Evolutionary conservation across 2,113 vertebrate genomes (phyloP).

Genomic region (Syngnathus typhle): DNA sequence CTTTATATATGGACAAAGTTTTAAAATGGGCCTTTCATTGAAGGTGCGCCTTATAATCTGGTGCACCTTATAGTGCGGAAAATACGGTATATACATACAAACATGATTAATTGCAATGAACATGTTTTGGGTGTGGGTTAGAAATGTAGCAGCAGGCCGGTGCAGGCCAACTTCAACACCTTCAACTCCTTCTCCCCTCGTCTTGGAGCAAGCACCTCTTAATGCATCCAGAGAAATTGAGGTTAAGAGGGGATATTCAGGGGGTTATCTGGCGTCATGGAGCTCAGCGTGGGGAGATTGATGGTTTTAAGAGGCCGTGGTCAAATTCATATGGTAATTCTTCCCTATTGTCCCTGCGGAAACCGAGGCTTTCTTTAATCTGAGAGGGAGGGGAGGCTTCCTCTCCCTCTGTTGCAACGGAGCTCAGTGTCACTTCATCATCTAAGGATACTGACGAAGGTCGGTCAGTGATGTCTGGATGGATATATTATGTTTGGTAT

Average conservation of each 20-base stretch:
- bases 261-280: slow-evolving; percentile 73
- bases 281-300: slow-evolving; percentile 71
- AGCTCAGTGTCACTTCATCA: slow-evolving; percentile 62
- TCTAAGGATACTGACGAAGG: slow-evolving; percentile 53
- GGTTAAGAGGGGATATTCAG: slow-evolving; percentile 82
- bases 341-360: slow-evolving; percentile 67
- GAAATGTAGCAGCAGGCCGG: slow-evolving; percentile 30
- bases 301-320: slow-evolving; percentile 74
- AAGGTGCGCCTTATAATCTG: too few relatives aligned
- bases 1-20: too few relatives aligned
- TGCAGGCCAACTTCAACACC: slow-evolving; percentile 43
- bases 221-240: slow-evolving; percentile 81
- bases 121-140: slow-evolving; percentile 65
- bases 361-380: slow-evolving; percentile 73
- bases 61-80: too few relatives aligned
- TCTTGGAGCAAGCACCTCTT: slow-evolving; percentile 64
- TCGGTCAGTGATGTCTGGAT: slow-evolving; percentile 44
- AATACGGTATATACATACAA: background rate
- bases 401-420: slow-evolving; percentile 57
- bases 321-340: slow-evolving; percentile 81
- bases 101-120: slow-evolving; percentile 77
- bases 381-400: slow-evolving; percentile 53
- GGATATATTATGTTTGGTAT: slow-evolving; percentile 53
- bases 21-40: too few relatives aligned
- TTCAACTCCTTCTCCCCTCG: slow-evolving; percentile 49